Conservation (phyloP, 2,113 vertebrate species). For the Heptranchias perlo region DNA sequence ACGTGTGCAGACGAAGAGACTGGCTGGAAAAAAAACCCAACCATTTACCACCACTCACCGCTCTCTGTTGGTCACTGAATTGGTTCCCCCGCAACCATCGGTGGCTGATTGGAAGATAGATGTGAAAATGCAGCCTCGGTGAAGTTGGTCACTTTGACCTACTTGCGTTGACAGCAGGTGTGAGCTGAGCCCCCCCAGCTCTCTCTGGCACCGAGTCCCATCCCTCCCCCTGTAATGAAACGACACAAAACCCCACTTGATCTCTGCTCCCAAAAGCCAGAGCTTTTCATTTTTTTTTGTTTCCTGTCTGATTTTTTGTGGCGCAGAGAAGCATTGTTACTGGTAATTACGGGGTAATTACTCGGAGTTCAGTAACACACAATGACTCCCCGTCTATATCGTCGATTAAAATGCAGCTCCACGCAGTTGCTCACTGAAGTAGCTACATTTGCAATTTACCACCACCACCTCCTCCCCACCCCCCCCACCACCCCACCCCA, state of each 20-base stretch:
- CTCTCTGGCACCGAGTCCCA: neutral
- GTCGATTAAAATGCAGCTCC: neutral
- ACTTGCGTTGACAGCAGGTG: neutral
- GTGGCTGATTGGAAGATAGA: neutral
- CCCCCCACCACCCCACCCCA: neutral
- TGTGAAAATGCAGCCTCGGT: neutral
- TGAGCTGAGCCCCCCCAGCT: too few species aligned
- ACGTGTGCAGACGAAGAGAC: too few species aligned
- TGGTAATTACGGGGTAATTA: neutral
- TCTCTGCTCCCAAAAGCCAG: neutral
- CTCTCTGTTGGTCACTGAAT: neutral
- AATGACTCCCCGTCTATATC: neutral
- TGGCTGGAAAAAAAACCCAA: neutral
- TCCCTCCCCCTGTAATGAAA: neutral
- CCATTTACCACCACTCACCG: neutral
- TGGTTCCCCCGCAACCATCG: neutral
- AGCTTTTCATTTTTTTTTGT: neutral
- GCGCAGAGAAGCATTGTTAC: neutral
- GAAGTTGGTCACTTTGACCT: neutral
- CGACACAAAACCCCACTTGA: neutral
- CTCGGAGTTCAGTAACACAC: neutral
- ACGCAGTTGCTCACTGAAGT: neutral
- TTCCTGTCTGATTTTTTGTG: neutral
- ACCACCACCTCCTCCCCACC: too few species aligned
- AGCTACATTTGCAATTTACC: neutral